These are phyloP conservation scores for Diorhabda elongata DNA, from an alignment of 1,140 invertebrate species.

Conservation along the genomic window DNA sequence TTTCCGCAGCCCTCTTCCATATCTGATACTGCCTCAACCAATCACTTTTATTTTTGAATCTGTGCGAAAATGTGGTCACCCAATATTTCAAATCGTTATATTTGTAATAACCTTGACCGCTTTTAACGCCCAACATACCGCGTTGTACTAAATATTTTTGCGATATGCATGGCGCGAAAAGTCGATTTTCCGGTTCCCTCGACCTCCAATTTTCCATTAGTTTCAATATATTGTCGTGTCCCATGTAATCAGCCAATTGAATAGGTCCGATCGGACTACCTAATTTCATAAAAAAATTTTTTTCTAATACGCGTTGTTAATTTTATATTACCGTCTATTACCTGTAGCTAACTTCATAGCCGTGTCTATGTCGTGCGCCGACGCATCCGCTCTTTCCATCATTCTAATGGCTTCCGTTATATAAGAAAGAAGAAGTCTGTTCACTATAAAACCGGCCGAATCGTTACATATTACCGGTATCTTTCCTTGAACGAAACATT, in stretches of 20 bases:
- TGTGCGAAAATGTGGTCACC: slow-evolving; percentile 18
- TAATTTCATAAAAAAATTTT: background rate
- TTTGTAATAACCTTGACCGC: slow-evolving; percentile 84
- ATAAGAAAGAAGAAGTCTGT: slow-evolving; percentile 75
- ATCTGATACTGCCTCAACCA: slow-evolving; percentile 20
- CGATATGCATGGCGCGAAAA: slow-evolving; percentile 61
- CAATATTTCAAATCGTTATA: slow-evolving; percentile 54
- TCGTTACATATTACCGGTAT: slow-evolving; percentile 77
- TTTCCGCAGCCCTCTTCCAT: slow-evolving; percentile 2
- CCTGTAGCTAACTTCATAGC: slow-evolving; percentile 84
- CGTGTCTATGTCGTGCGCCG: slow-evolving; percentile 71
- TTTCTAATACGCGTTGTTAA: background rate
- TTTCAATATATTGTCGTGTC: slow-evolving; percentile 65
- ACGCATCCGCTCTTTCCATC: slow-evolving; percentile 72
- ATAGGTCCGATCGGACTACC: slow-evolving; percentile 75
- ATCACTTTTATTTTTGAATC: slow-evolving; percentile 13
- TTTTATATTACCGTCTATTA: slow-evolving; percentile 42
- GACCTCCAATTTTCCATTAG: slow-evolving; percentile 49
- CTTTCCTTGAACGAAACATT: slow-evolving; percentile 49
- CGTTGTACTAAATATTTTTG: slow-evolving; percentile 72
- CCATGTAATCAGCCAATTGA: slow-evolving; percentile 76
- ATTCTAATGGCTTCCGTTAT: slow-evolving; percentile 70
- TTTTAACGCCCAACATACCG: slow-evolving; percentile 78
- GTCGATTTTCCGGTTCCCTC: background rate
- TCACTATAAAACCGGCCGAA: slow-evolving; percentile 84